Evolutionary conservation across 2,888 invertebrate genomes (phyloP).

Genomic region (Folsomia manolachei): DNA sequence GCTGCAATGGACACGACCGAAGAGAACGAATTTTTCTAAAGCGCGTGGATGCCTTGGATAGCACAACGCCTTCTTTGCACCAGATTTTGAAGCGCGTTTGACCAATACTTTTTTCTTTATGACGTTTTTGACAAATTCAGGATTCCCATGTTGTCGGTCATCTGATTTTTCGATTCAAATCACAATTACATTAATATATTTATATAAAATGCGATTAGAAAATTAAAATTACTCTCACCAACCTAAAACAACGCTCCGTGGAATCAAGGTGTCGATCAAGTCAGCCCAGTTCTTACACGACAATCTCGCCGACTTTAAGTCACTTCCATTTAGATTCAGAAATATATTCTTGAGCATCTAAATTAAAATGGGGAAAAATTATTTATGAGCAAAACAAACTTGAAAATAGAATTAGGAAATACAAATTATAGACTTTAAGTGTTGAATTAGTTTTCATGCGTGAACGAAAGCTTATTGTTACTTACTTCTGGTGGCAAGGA

Average conservation of each 20-base stretch:
- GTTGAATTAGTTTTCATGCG: too few relatives aligned
- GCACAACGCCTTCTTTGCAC: neutral
- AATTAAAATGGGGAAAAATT: neutral
- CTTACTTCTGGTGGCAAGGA: conserved; percentile 5
- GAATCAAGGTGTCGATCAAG: neutral
- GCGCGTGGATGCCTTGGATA: neutral
- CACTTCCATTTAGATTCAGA: neutral
- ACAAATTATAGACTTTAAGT: too few relatives aligned
- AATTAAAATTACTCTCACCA: too few relatives aligned
- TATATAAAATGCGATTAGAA: too few relatives aligned
- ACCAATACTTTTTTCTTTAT: neutral
- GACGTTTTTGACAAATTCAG: conserved; percentile 1
- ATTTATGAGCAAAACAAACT: neutral
- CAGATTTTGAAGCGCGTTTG: neutral
- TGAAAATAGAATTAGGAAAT: too few relatives aligned
- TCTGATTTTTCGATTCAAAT: too few relatives aligned
- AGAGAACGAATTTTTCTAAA: neutral
- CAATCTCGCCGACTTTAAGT: neutral
- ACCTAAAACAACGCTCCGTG: too few relatives aligned
- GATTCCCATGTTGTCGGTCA: neutral
- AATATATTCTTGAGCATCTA: neutral
- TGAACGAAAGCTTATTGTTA: too few relatives aligned
- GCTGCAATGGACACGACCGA: neutral
- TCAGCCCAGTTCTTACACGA: conserved; percentile 12
- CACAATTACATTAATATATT: too few relatives aligned